Conservation (phyloP, 1,140 invertebrate species). For the Drosophila athabasca region DNA sequence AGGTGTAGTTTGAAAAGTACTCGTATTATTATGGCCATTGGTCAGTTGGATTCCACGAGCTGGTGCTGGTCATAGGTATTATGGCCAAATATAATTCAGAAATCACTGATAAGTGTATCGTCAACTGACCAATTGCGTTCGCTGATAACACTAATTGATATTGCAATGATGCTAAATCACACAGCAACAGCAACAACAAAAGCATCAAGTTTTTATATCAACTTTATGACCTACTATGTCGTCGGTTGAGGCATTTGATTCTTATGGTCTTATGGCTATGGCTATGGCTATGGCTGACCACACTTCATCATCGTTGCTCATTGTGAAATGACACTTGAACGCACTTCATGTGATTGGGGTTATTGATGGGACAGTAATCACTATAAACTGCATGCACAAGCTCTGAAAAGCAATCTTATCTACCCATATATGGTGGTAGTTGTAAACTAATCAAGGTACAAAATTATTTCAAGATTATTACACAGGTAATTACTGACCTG, state of each 20-base stretch:
- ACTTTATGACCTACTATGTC: slow-evolving; percentile 5
- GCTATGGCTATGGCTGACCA: slow-evolving; percentile 20
- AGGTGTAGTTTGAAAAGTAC: neutral
- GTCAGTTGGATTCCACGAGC: slow-evolving; percentile 58
- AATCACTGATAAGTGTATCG: slow-evolving; percentile 59
- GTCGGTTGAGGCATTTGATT: slow-evolving; percentile 30
- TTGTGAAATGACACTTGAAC: slow-evolving; percentile 39
- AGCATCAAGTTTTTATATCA: slow-evolving; percentile 9
- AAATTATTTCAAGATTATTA: too few relatives aligned
- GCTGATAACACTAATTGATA: slow-evolving; percentile 55
- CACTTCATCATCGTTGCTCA: slow-evolving; percentile 34
- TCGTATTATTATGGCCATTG: slow-evolving; percentile 19
- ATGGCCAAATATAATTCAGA: slow-evolving; percentile 44
- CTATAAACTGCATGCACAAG: slow-evolving; percentile 13
- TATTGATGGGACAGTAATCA: slow-evolving; percentile 27
- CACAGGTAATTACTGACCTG: too few relatives aligned
- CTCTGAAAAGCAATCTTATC: slow-evolving; percentile 24
- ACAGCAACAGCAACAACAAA: slow-evolving; percentile 23
- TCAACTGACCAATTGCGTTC: slow-evolving; percentile 52
- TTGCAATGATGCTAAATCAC: slow-evolving; percentile 47
- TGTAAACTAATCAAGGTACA: too few relatives aligned
- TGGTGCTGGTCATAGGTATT: slow-evolving; percentile 4
- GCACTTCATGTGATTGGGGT: slow-evolving; percentile 24
- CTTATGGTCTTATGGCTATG: slow-evolving; percentile 16
- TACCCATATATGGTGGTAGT: neutral